Percentiles rank a stretch among this genome's conserved stretches.
These are phyloP conservation scores for Sebastes vulpes DNA, from an alignment of 2,797 vertebrate species.

Conservation along the genomic window DNA sequence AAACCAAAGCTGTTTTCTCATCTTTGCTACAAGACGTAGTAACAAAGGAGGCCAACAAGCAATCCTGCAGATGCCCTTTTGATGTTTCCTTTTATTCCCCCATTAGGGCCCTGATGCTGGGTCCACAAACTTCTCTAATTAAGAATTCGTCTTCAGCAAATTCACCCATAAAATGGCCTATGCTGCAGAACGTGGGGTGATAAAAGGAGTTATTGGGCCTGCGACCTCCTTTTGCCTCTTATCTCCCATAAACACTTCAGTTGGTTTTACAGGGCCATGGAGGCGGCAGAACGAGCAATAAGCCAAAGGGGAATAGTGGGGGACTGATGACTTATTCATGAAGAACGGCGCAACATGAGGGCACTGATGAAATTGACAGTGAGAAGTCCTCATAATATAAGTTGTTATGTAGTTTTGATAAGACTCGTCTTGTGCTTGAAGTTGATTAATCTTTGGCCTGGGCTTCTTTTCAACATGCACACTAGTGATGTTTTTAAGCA, in stretches of 20 bases:
- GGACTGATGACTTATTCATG: constrained; percentile 85
- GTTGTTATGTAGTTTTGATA: constrained; percentile 46
- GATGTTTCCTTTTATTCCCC: constrained; percentile 56
- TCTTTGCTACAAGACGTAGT: constrained; percentile 15
- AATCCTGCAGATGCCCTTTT: constrained; percentile 52
- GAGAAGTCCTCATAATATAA: constrained; percentile 42
- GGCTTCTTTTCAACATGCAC: not conserved
- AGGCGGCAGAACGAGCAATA: constrained; percentile 67
- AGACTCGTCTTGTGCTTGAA: constrained; percentile 32
- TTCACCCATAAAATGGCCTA: constrained; percentile 71
- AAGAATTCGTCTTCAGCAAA: constrained; percentile 81
- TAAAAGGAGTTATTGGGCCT: constrained; percentile 85
- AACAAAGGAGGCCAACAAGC: constrained; percentile 44
- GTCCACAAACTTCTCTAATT: constrained; percentile 84
- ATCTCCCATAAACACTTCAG: constrained; percentile 86
- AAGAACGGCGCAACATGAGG: constrained; percentile 66
- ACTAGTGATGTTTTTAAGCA: constrained; percentile 4
- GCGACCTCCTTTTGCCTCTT: constrained; percentile 82
- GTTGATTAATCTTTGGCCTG: constrained; percentile 44
- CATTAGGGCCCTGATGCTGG: constrained; percentile 65
- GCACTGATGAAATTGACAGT: constrained; percentile 67
- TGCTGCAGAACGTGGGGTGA: constrained; percentile 71
- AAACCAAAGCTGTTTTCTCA: constrained; percentile 32
- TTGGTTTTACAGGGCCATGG: constrained; percentile 79
- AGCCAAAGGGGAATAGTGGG: constrained; percentile 67